Evolutionary conservation across 37 sponge, comb jelly and placozoan species (phyloP).

Genomic region (Spongilla lacustris): DNA sequence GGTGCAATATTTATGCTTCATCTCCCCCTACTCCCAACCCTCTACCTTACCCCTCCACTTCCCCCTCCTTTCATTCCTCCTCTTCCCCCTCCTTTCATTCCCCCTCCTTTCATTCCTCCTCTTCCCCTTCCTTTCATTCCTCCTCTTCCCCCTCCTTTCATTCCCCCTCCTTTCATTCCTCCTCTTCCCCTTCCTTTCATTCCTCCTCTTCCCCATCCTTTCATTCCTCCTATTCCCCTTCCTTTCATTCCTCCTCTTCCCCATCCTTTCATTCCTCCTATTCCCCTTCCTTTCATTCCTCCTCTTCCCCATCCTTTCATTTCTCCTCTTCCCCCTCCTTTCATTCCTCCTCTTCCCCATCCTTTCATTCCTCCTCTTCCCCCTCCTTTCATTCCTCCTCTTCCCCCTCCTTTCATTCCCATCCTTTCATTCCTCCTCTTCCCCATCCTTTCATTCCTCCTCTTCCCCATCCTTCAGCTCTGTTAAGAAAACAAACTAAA

Average conservation of each 20-base stretch:
- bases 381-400: background rate
- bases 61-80: constrained; percentile 3
- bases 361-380: background rate
- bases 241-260: background rate
- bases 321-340: background rate
- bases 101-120: background rate
- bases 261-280: background rate
- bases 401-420: background rate
- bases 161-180: background rate
- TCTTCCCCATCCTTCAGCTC: background rate
- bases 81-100: background rate
- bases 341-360: background rate
- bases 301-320: background rate
- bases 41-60: background rate
- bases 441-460: background rate
- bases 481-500: background rate
- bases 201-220: background rate
- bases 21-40: background rate
- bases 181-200: background rate
- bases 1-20: background rate
- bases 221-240: background rate
- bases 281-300: background rate
- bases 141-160: background rate
- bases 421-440: background rate
- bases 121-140: background rate